Conservation (phyloP, 1,140 invertebrate species). For the Cheumatopsyche charites region DNA sequence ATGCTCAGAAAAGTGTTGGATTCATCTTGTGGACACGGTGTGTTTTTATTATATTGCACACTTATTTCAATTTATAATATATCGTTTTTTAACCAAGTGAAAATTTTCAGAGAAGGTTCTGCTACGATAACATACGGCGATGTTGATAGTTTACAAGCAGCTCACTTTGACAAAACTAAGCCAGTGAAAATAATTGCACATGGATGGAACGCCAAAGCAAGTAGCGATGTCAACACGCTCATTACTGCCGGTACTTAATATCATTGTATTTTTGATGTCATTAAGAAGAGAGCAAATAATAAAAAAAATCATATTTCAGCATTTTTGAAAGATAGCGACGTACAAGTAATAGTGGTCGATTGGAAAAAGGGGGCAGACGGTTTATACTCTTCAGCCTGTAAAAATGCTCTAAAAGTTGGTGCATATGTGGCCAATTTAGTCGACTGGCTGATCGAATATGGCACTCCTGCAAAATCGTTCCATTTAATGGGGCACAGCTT, state of each 20-base stretch:
- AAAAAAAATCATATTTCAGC: constrained; percentile 45
- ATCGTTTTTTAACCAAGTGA: not conserved
- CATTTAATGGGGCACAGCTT: constrained; percentile 66
- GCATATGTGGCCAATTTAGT: constrained; percentile 60
- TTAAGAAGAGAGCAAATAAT: not conserved
- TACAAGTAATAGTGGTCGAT: constrained; percentile 65
- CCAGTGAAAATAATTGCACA: constrained; percentile 46
- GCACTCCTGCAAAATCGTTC: constrained; percentile 45
- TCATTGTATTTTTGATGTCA: not conserved
- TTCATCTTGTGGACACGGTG: constrained; percentile 41
- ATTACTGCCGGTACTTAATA: constrained; percentile 49
- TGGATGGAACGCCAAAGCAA: constrained; percentile 47
- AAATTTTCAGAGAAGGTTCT: not conserved
- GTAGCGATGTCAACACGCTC: not conserved
- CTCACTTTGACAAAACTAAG: not conserved
- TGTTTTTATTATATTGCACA: not conserved
- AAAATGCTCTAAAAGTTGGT: constrained; percentile 61
- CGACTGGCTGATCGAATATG: constrained; percentile 54
- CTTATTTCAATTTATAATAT: constrained; percentile 1
- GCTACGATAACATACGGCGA: not conserved
- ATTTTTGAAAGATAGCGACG: constrained; percentile 56
- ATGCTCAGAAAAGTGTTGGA: constrained; percentile 29
- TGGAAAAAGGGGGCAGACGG: constrained; percentile 58
- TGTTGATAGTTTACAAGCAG: not conserved
- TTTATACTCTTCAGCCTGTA: constrained; percentile 59